Conservation (phyloP, 2,113 vertebrate species). For the Tetrax tetrax region DNA sequence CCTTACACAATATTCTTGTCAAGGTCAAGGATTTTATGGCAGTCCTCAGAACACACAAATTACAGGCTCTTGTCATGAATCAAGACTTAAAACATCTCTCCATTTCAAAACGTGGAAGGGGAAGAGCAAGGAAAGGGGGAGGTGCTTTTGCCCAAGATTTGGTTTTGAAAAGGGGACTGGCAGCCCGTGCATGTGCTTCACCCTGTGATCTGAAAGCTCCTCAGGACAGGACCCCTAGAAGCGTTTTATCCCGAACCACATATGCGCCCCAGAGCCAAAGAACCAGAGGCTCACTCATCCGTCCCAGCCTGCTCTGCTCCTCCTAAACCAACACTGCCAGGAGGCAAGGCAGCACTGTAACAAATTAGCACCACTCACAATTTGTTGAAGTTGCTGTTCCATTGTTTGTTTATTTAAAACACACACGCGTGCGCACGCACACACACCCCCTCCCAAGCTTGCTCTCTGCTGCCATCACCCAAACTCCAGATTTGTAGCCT, state of each 20-base stretch:
- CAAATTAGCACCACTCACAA: slow-evolving; percentile 59
- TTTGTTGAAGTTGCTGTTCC: slow-evolving; percentile 58
- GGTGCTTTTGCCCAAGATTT: neutral
- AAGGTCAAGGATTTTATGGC: slow-evolving; percentile 9
- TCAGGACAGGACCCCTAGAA: slow-evolving; percentile 7
- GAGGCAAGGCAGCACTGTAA: slow-evolving; percentile 53
- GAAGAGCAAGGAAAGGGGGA: neutral
- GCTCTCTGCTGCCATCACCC: slow-evolving; percentile 66
- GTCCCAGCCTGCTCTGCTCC: slow-evolving; percentile 18
- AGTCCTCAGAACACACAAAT: slow-evolving; percentile 13
- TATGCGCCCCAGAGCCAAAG: neutral
- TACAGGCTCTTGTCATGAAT: neutral
- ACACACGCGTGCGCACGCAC: neutral
- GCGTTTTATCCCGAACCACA: neutral
- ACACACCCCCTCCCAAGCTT: neutral
- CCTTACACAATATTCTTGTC: neutral
- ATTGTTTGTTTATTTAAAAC: slow-evolving; percentile 68
- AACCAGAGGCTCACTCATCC: neutral
- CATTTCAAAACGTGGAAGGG: neutral
- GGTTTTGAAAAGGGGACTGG: neutral
- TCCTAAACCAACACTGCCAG: slow-evolving; percentile 59
- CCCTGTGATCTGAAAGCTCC: slow-evolving; percentile 1
- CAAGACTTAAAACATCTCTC: neutral
- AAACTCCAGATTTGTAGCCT: neutral
- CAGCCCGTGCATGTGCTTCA: neutral